Base-by-base conservation (phyloP, 2,797 vertebrate genomes). In the Phyllotis vaccarum region DNA sequence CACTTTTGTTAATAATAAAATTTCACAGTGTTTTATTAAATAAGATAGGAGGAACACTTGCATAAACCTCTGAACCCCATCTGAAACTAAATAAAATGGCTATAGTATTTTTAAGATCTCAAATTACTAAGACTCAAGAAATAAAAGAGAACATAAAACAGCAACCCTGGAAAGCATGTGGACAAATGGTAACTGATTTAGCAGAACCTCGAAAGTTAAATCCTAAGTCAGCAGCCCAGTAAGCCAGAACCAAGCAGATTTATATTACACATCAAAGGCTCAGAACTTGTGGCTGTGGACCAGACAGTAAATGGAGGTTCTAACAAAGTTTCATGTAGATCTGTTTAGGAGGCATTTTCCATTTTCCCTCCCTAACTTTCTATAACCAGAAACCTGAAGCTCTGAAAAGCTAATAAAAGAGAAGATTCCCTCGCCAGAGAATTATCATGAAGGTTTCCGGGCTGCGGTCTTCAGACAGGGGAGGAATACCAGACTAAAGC, bases 161-260 rank as follows among this genome's bases (percentile, higher is more conserved):
- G 46, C 46, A 79, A 74, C 17, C n/a, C 90, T 92, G 49, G 43
- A 89, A 96, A 82, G 62, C 62, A 43, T 40, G 70, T 60, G 54
- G 72, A 64, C 66, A 86, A 89, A 37, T 74, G 81, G 34, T 78
- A 90, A 85, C 88, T 89, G 89, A 95, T 86, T 91, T 89, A 91
- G 54, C 70, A 90, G 62, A 96, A 85, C 72, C 90, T 81, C 76
- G 72, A 52, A 64, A 92, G 76, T 86, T 76, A 93, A 96, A 74
- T 58, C 72, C 86, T 82, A 87, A 95, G 5, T 97, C 93, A 96
- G 91, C 87, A 86, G 56, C 85, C 90, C 34, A 16, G 58, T 49
- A 83, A 91, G 64, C 64, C 85, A 86, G 56, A 24, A 78, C 64
- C 7, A 43, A 43, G 60, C 40, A 72, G 31, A 87, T 86, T 97